Evolutionary conservation across 1,140 invertebrate genomes (phyloP), one percentile per base, ranked within the genome.

Genomic region (Drosophila ohnishii): DNA sequence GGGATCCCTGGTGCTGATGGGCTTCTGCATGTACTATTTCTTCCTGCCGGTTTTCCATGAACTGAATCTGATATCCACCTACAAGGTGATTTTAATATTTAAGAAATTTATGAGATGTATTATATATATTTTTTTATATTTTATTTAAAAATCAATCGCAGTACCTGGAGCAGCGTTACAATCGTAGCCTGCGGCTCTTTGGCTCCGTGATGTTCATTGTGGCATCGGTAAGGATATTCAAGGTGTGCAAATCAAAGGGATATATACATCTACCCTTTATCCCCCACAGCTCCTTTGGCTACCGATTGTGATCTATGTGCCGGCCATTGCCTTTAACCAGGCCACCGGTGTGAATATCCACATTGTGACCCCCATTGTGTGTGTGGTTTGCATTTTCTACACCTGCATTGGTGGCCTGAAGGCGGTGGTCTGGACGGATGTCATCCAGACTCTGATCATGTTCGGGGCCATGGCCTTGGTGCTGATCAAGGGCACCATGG

Each of bases 371-470:
- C 95, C 96, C 3, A 94, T 96, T 14, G 96, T 97, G 35, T 98
- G 97, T 79, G 91, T 96, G 9, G 95, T 98, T 14, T 98, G 97
- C 92, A 97, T 97, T 63, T 97, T 98, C 91, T 98, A 98, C 85
- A 98, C 97, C 0, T 95, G 96, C 64, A 94, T 98, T 83, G 97
- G 97, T 70, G 97, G 97, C 11, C 93, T 99, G 47, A 97, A 97
- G 92, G 97, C 97, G 6, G 97, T 98, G 1, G 96, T 99, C 14
- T 97, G 96, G 97, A 98, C 97, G 0, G 97, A 99, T 92, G 95
- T 97, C 2, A 95, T 98, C 66, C 97, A 98, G 92, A 95, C 96
- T 0, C 84, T 96, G 8, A 93, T 98, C 1, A 98, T 98, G 96
- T 95, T 97, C 47, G 94, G 94, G 0, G 95, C 97, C 5, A 95